phyloP scores from a whole-genome alignment of 2,113 vertebrate genomes.

The Drymodes brunneopygia region DNA sequence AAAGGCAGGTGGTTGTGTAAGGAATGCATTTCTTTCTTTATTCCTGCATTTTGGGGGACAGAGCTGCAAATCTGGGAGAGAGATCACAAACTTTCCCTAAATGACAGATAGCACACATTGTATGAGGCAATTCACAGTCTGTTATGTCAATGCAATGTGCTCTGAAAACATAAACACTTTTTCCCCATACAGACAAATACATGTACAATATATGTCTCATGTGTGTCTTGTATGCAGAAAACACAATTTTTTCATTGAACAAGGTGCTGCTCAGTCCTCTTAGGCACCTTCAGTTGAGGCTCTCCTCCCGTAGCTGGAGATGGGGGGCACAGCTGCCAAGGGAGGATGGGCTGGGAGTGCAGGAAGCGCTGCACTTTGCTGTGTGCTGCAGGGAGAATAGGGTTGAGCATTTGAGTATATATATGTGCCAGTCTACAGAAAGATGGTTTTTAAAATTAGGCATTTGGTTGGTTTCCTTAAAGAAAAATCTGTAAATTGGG shows the following conservation, averaged over 20 bases:
- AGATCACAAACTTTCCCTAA: background rate
- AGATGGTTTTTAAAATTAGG: background rate
- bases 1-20: background rate
- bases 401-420: background rate
- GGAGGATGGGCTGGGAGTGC: background rate
- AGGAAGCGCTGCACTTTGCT: fast-evolving
- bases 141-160: fast-evolving
- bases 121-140: background rate
- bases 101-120: background rate
- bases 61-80: background rate
- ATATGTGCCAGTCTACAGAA: background rate
- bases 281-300: background rate
- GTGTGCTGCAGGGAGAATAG: background rate
- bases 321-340: background rate
- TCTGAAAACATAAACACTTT: background rate
- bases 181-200: background rate
- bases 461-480: background rate
- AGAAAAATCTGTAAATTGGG: background rate
- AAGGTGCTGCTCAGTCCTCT: background rate
- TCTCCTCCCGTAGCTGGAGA: background rate
- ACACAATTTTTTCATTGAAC: background rate
- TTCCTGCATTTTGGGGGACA: background rate
- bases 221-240: background rate
- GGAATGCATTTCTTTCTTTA: background rate
- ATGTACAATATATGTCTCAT: fast-evolving